Evolutionary conservation across 2,888 invertebrate genomes (phyloP).

Genomic region (Erynnis tages): DNA sequence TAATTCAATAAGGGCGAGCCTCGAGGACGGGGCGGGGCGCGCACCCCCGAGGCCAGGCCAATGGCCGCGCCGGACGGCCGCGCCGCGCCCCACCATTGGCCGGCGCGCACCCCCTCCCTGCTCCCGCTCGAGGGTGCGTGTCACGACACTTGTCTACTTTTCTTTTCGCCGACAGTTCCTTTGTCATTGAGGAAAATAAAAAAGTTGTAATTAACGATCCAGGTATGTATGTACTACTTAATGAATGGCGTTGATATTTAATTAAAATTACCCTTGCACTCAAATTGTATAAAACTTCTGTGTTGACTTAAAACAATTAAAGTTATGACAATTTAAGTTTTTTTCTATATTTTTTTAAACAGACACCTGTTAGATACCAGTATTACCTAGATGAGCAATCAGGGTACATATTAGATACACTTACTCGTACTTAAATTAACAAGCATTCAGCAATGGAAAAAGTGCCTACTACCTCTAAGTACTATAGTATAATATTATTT

Average conservation of each 20-base stretch:
- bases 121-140: conserved; percentile 66
- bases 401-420: too few relatives aligned
- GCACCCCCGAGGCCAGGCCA: conserved; percentile 59
- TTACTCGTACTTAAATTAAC: too few relatives aligned
- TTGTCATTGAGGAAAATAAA: conserved; percentile 82
- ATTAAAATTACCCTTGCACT: conserved; percentile 40
- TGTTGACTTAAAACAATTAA: background rate
- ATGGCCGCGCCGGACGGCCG: conserved; percentile 59
- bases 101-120: conserved; percentile 47
- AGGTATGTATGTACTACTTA: conserved; percentile 71
- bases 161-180: conserved; percentile 81
- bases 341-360: background rate
- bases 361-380: too few relatives aligned
- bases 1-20: conserved; percentile 88
- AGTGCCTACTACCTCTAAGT: too few relatives aligned
- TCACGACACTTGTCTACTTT: conserved; percentile 82
- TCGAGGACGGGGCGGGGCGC: conserved; percentile 77
- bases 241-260: conserved; percentile 66
- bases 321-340: background rate
- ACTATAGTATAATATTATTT: too few relatives aligned
- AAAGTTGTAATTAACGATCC: conserved; percentile 81
- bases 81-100: conserved; percentile 47
- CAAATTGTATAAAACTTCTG: conserved; percentile 21
- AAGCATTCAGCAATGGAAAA: too few relatives aligned
- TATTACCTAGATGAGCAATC: too few relatives aligned